Percentiles rank a stretch among this genome's conserved stretches.
phyloP scores from a whole-genome alignment of 2,113 vertebrate species.

The Prolemur simus region DNA sequence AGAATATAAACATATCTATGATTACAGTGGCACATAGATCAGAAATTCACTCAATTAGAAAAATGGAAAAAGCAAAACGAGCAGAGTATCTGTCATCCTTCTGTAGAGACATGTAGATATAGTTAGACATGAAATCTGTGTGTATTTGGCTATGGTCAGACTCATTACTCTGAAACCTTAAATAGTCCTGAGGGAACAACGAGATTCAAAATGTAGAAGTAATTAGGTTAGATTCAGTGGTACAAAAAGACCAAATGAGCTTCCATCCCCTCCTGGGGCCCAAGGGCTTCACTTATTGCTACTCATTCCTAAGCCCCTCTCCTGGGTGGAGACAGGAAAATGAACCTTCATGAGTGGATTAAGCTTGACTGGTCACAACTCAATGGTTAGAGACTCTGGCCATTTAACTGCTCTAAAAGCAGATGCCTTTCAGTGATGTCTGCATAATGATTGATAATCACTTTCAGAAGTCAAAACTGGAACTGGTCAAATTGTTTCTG shows the following conservation, averaged over 20 bases:
- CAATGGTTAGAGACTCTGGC: neutral
- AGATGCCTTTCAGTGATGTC: neutral
- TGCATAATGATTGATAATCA: conserved; percentile 90
- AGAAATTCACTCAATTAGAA: neutral
- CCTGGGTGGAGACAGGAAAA: neutral
- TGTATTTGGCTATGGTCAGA: neutral
- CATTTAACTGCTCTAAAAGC: neutral
- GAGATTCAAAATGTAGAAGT: neutral
- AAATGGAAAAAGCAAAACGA: neutral
- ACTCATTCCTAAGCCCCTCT: neutral
- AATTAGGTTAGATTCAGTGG: neutral
- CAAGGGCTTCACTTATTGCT: neutral
- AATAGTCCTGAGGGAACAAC: neutral
- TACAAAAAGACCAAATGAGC: neutral
- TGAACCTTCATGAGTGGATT: neutral
- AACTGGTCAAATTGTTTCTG: conserved; percentile 82
- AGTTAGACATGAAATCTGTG: neutral
- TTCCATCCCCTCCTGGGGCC: neutral
- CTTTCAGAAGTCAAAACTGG: conserved; percentile 87
- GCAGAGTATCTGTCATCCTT: neutral
- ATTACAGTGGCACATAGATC: neutral
- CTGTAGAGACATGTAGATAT: neutral
- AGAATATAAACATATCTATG: neutral
- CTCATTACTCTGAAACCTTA: neutral
- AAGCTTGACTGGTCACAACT: neutral